Evolutionary conservation across 2,113 vertebrate species (phyloP).

Genomic region (Ciconia stormi): DNA sequence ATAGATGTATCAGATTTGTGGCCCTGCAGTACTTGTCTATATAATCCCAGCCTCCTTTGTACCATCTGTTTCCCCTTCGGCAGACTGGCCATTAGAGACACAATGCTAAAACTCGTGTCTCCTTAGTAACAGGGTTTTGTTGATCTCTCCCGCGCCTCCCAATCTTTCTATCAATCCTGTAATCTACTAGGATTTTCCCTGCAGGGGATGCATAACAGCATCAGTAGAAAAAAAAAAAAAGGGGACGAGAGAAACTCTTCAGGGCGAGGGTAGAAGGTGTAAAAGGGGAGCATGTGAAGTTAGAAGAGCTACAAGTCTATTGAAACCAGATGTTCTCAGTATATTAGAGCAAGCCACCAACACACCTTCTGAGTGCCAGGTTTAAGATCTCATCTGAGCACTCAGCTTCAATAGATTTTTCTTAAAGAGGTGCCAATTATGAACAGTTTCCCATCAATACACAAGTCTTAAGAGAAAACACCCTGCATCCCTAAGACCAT

Average conservation of each 20-base stretch:
- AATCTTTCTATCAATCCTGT: constrained; percentile 33
- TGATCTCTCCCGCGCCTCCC: neutral
- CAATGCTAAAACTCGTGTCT: neutral
- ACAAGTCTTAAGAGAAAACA: neutral
- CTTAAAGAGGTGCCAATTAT: neutral
- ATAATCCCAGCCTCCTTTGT: constrained; percentile 36
- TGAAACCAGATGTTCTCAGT: constrained; percentile 4
- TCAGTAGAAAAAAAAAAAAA: neutral
- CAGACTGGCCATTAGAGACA: constrained; percentile 29
- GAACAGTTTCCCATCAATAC: neutral
- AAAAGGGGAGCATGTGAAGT: neutral
- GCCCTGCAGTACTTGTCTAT: neutral
- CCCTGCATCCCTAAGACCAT: neutral
- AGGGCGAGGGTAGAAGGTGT: neutral
- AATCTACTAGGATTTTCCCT: constrained; percentile 47
- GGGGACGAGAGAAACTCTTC: neutral
- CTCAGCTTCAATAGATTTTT: neutral
- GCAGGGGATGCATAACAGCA: neutral
- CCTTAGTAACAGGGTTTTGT: constrained; percentile 54
- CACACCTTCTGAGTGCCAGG: neutral
- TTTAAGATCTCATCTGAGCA: neutral
- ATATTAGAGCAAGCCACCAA: neutral
- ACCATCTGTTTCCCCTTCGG: constrained; percentile 55
- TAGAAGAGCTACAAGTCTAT: neutral
- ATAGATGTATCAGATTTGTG: neutral